Evolutionary conservation across 2,797 vertebrate species (phyloP), one percentile per base, ranked within the genome.

Genomic region (Helostoma temminkii): DNA sequence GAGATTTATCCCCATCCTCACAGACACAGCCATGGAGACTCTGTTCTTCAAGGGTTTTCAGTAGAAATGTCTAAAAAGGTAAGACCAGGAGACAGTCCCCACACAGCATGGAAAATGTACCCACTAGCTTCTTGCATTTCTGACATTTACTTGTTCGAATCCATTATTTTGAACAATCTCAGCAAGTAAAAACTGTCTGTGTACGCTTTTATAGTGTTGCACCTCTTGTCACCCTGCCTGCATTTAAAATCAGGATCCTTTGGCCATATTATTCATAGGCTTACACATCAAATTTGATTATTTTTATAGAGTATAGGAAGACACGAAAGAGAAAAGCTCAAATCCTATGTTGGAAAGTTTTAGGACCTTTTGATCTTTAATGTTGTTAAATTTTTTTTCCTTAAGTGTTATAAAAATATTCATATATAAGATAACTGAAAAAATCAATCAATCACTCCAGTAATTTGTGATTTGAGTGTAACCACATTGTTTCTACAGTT

Each of bases 281-380:
- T n/a, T n/a, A n/a, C n/a, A n/a, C n/a, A n/a, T n/a, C n/a, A n/a
- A n/a, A n/a, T n/a, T n/a, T n/a, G n/a, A n/a, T n/a, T n/a, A n/a
- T n/a, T n/a, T n/a, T n/a, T n/a, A n/a, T n/a, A n/a, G n/a, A n/a
- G n/a, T n/a, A n/a, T n/a, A n/a, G 7, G 9, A 37, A 63, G 21
- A 18, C 14, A 32, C 65, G 37, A 48, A 61, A 47, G 9, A 46
- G n/a, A 70, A 64, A 49, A 50, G 58, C 1, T 61, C 32, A 77
- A 59, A 28, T 43, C 4, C 19, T 1, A 34, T 25, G 15, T 66
- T 55, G 18, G 24, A 37, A 37, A 41, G 56, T 39, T 47, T 59
- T 6, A 45, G 19, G 16, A 9, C 43, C 36, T 55, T 9, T 25
- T 67, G 63, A 76, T 66, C 74, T 76, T 71, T 46, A 52, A 22